These are phyloP conservation scores for Plagodis pulveraria DNA, from an alignment of 2,888 invertebrate species.

Conservation along the genomic window DNA sequence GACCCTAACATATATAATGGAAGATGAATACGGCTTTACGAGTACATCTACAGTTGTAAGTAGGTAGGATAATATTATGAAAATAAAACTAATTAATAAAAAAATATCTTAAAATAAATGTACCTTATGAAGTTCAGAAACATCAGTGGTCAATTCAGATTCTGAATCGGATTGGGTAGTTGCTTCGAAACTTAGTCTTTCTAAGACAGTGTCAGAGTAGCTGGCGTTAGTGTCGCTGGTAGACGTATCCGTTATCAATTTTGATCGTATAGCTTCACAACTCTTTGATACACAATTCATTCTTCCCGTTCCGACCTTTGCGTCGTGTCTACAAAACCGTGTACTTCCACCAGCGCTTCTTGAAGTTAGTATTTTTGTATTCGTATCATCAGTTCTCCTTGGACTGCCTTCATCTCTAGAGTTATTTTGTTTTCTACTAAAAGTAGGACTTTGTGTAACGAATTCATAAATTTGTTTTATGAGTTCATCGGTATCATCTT, in stretches of 20 bases:
- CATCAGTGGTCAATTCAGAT: constrained; percentile 52
- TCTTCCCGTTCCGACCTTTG: constrained; percentile 64
- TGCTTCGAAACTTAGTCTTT: constrained; percentile 61
- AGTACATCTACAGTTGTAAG: too few relatives aligned
- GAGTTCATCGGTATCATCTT: constrained; percentile 65
- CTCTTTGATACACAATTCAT: constrained; percentile 70
- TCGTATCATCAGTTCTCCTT: constrained; percentile 24
- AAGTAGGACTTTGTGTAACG: constrained; percentile 59
- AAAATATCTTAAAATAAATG: not conserved
- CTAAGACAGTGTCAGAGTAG: constrained; percentile 69
- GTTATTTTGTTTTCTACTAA: constrained; percentile 35
- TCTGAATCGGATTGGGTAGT: constrained; percentile 53
- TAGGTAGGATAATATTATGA: too few relatives aligned
- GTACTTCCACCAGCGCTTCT: constrained; percentile 62
- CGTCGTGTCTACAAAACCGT: constrained; percentile 58
- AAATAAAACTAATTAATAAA: not conserved
- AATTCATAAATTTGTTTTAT: constrained; percentile 76
- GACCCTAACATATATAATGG: too few relatives aligned
- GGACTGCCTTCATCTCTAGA: constrained; percentile 13
- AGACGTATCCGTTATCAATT: constrained; percentile 47
- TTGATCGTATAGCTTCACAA: constrained; percentile 71
- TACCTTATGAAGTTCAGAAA: constrained; percentile 49
- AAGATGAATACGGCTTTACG: too few relatives aligned
- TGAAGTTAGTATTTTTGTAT: constrained; percentile 48
- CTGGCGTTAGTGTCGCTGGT: constrained; percentile 54